Evolutionary conservation across 2,888 invertebrate species (phyloP).

Genomic region (Heterodera filipjevi): DNA sequence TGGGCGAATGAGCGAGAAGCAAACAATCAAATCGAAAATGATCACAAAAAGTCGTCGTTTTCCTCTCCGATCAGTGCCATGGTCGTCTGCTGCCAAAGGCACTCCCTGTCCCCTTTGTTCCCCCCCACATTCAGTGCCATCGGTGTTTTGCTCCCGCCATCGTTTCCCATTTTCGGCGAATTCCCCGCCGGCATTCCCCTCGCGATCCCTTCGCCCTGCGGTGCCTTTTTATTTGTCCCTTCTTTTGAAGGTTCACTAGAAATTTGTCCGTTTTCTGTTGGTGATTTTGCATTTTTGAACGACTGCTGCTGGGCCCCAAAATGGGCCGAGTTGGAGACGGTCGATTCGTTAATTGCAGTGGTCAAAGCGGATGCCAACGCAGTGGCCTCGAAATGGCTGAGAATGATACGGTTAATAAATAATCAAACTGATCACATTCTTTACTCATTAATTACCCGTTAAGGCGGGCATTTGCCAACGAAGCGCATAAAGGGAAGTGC

Average conservation of each 20-base stretch:
- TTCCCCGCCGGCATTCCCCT: neutral
- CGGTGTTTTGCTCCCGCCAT: neutral
- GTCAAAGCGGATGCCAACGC: constrained; percentile 5
- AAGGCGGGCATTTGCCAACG: neutral
- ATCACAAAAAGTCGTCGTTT: constrained; percentile 10
- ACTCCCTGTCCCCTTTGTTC: neutral
- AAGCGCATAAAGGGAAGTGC: constrained; percentile 18
- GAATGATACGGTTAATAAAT: no score
- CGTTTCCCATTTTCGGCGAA: constrained; percentile 10
- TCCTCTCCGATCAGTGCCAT: neutral
- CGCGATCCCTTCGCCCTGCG: neutral
- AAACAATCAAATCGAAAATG: neutral
- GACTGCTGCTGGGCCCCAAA: neutral
- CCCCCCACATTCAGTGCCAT: neutral
- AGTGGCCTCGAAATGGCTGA: neutral
- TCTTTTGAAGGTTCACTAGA: neutral
- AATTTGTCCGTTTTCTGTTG: neutral
- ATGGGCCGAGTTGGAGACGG: neutral
- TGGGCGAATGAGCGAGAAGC: no score
- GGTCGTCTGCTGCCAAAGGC: constrained; percentile 11
- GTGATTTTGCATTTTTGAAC: neutral
- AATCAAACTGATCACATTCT: no score
- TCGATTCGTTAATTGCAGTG: neutral
- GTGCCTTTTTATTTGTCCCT: neutral
- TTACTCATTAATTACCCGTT: constrained; percentile 1